Evolutionary conservation across 2,113 vertebrate genomes (phyloP).

Genomic region (Paralichthys olivaceus): DNA sequence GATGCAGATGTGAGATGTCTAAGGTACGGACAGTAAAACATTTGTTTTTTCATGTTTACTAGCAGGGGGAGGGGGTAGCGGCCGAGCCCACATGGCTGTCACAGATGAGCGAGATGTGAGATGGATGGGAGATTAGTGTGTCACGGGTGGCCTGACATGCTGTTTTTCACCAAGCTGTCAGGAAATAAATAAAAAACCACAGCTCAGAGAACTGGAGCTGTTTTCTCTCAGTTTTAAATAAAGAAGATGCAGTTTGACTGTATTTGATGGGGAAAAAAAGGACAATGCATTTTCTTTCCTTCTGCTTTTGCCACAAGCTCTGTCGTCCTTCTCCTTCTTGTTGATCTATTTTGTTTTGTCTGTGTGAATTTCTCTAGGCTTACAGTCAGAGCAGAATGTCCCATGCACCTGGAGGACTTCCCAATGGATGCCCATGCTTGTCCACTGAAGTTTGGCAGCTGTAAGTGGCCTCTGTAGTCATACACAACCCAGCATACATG

Average conservation of each 20-base stretch:
- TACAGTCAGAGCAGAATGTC: conserved; percentile 86
- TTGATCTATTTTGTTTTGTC: background rate
- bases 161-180: conserved; percentile 76
- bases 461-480: conserved; percentile 74
- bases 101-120: conserved; percentile 76
- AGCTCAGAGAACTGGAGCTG: conserved; percentile 54
- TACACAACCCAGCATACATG: conserved; percentile 1
- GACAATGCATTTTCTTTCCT: background rate
- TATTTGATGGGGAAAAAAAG: background rate
- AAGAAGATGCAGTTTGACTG: conserved; percentile 36
- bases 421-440: conserved; percentile 88
- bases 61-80: conserved; percentile 52
- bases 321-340: background rate
- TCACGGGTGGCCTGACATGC: conserved; percentile 68
- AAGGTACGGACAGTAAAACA: conserved; percentile 57
- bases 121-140: conserved; percentile 79
- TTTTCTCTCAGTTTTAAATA: conserved; percentile 36
- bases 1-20: conserved; percentile 34
- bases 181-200: conserved; percentile 59
- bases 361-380: conserved; percentile 71
- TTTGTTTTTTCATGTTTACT: conserved; percentile 73
- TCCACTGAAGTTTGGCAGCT: conserved; percentile 87
- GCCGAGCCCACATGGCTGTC: conserved; percentile 71
- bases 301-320: background rate
- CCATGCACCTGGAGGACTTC: conserved; percentile 88